phyloP scores from a whole-genome alignment of 1,140 invertebrate species.

The Cyrtorhinus lividipennis region DNA sequence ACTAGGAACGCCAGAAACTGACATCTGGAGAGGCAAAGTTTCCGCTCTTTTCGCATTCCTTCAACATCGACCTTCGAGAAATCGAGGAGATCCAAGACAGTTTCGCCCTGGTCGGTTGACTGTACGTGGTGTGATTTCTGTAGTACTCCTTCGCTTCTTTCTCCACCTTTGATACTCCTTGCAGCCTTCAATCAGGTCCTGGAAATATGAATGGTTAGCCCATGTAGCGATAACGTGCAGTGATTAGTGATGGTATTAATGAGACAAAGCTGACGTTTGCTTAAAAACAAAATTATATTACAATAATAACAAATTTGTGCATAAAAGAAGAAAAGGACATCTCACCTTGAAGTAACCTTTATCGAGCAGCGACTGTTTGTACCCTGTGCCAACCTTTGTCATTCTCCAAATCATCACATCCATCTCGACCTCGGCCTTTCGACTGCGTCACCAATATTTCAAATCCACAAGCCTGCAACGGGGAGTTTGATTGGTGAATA shows the following conservation, averaged over 20 bases:
- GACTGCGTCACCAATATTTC: conserved; percentile 67
- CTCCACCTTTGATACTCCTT: conserved; percentile 50
- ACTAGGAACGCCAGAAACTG: no score
- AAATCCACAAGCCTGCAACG: conserved; percentile 61
- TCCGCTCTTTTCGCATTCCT: conserved; percentile 36
- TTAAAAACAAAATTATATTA: no score
- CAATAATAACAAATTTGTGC: no score
- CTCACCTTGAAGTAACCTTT: conserved; percentile 29
- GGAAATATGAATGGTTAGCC: no score
- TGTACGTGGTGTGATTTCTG: conserved; percentile 36
- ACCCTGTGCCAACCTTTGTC: conserved; percentile 49
- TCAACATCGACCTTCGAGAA: conserved; percentile 37
- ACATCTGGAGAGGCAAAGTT: conserved; percentile 30
- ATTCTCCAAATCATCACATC: conserved; percentile 34
- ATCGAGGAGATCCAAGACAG: conserved; percentile 38
- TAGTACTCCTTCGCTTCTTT: conserved; percentile 65
- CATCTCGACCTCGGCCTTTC: conserved; percentile 31
- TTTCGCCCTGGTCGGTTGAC: conserved; percentile 41
- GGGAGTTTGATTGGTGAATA: no score
- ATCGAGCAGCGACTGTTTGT: conserved; percentile 24
- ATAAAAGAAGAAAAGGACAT: no score
- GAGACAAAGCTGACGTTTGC: no score
- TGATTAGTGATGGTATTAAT: no score
- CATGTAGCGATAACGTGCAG: no score
- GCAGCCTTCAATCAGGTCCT: conserved; percentile 67